A percentile compares a stretch with the other conserved stretches of the same genome.
These are phyloP conservation scores for Isaurus tuberculatus DNA, from an alignment of 92 coral and sea anemone species.

Conservation along the genomic window DNA sequence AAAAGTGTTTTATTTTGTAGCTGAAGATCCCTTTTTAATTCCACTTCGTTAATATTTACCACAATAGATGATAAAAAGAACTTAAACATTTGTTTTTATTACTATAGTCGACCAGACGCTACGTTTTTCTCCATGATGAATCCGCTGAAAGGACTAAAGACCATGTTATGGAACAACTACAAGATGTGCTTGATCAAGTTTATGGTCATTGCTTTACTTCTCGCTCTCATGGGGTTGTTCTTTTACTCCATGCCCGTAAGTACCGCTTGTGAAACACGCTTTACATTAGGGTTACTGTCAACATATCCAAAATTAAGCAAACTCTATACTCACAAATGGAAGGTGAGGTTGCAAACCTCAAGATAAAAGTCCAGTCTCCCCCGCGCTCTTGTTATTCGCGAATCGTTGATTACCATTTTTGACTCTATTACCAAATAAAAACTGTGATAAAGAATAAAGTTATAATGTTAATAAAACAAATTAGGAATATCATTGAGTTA, in stretches of 20 bases:
- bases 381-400: no score
- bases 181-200: constrained; percentile 75
- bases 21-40: neutral
- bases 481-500: no score
- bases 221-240: constrained; percentile 77
- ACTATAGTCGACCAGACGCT: constrained; percentile 70
- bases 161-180: constrained; percentile 76
- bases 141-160: constrained; percentile 64
- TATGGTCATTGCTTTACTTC: constrained; percentile 65
- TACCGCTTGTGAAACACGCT: neutral
- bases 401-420: no score
- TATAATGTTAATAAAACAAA: no score
- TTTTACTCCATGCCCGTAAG: constrained; percentile 80
- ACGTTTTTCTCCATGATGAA: constrained; percentile 72
- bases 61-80: neutral
- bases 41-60: neutral
- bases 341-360: no score
- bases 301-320: no score
- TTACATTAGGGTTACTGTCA: no score
- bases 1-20: neutral
- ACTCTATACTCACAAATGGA: no score
- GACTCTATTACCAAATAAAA: no score
- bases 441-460: no score
- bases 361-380: no score
- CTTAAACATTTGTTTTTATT: neutral